Evolutionary conservation across 2,797 vertebrate genomes (phyloP).

Genomic region (Pseudochaenichthys georgianus): DNA sequence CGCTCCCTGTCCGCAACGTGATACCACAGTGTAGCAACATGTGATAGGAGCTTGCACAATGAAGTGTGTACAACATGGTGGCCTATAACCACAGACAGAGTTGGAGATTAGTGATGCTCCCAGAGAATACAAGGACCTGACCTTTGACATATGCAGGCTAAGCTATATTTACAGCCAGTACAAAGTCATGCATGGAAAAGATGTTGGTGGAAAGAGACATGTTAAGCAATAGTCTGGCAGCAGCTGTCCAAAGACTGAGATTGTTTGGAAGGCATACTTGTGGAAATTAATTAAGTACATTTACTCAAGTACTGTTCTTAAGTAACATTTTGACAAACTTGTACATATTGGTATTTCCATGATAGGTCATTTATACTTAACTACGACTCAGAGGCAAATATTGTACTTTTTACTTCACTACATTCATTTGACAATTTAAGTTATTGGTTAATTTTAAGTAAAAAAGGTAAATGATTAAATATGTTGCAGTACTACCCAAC

Average conservation of each 20-base stretch:
- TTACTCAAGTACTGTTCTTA: too few relatives aligned
- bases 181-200: conserved; percentile 28
- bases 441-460: too few relatives aligned
- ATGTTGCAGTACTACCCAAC: too few relatives aligned
- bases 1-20: conserved; percentile 30
- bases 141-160: conserved; percentile 32
- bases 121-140: conserved; percentile 15
- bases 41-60: conserved; percentile 35
- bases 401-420: too few relatives aligned
- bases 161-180: conserved; percentile 28
- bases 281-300: too few relatives aligned
- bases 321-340: neutral
- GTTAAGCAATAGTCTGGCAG: conserved; percentile 36
- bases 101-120: neutral
- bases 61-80: neutral
- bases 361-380: too few relatives aligned
- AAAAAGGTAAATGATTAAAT: too few relatives aligned
- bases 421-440: too few relatives aligned
- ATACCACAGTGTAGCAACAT: conserved; percentile 4
- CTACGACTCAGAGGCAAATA: too few relatives aligned
- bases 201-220: conserved; percentile 28
- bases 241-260: conserved; percentile 16
- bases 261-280: neutral
- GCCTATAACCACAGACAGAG: neutral
- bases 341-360: too few relatives aligned